Percentiles rank a stretch among this genome's conserved stretches.
phyloP scores from a whole-genome alignment of 2,888 invertebrate genomes.

The Ellobium chinense region DNA sequence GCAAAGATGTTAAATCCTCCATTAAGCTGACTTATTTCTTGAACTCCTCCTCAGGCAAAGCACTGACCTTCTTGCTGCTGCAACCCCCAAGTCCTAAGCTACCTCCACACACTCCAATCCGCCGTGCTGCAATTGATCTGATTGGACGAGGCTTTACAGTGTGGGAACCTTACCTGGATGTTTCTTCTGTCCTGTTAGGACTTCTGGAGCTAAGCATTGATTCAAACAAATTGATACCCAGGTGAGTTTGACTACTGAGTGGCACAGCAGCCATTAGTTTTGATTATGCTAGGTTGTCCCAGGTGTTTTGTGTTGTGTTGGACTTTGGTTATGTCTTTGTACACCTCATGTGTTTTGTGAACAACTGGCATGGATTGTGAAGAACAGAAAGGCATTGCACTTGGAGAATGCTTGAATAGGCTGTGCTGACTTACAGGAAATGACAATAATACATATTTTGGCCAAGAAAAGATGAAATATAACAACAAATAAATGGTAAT shows the following conservation, averaged over 20 bases:
- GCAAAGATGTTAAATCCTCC: too few relatives aligned
- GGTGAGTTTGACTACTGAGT: too few relatives aligned
- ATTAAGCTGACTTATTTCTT: too few relatives aligned
- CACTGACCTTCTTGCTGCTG: slow-evolving; percentile 93
- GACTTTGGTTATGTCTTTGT: not conserved
- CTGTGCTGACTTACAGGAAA: too few relatives aligned
- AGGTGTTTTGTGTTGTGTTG: not conserved
- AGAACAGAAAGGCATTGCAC: too few relatives aligned
- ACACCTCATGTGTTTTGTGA: not conserved
- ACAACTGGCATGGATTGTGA: too few relatives aligned
- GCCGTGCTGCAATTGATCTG: slow-evolving; percentile 96
- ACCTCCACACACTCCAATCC: slow-evolving; percentile 91
- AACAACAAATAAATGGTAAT: too few relatives aligned
- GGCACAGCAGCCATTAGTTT: too few relatives aligned
- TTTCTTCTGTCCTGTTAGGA: slow-evolving; percentile 91
- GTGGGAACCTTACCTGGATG: slow-evolving; percentile 98
- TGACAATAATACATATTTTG: too few relatives aligned
- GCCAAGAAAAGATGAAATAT: too few relatives aligned
- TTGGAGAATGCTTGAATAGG: too few relatives aligned
- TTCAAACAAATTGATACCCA: slow-evolving; percentile 76
- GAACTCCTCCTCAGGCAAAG: slow-evolving; percentile 83
- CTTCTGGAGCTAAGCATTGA: slow-evolving; percentile 84
- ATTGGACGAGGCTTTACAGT: slow-evolving; percentile 98
- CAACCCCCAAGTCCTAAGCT: slow-evolving; percentile 90
- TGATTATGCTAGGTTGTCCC: not conserved